These are phyloP conservation scores for Mechanitis messenoides DNA, from an alignment of 2,888 invertebrate species.

Conservation along the genomic window DNA sequence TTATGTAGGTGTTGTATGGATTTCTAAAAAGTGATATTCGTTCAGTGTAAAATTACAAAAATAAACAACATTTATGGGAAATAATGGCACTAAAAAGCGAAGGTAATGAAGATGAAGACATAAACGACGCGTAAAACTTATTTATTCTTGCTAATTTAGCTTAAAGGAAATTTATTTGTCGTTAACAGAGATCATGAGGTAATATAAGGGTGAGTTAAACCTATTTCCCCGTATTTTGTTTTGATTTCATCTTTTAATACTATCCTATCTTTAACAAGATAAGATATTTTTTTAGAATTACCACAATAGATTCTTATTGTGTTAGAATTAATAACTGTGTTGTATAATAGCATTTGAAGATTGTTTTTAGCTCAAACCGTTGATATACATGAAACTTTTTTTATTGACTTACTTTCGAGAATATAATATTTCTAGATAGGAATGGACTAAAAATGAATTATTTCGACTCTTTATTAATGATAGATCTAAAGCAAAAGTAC, in stretches of 20 bases:
- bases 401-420: too few relatives aligned
- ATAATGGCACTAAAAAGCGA: constrained; percentile 3
- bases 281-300: not conserved
- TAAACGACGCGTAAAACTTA: constrained; percentile 10
- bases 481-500: not conserved
- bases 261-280: not conserved
- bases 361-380: too few relatives aligned
- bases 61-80: constrained; percentile 3
- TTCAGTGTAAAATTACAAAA: not conserved
- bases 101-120: constrained; percentile 9
- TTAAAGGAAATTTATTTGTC: constrained; percentile 48
- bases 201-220: constrained; percentile 51
- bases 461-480: too few relatives aligned
- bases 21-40: not conserved
- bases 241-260: constrained; percentile 8
- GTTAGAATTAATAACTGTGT: too few relatives aligned
- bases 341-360: too few relatives aligned
- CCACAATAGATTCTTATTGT: too few relatives aligned
- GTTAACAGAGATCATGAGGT: constrained; percentile 50
- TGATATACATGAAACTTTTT: too few relatives aligned
- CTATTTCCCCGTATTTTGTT: constrained; percentile 43
- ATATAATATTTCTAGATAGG: too few relatives aligned
- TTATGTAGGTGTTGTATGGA: not conserved
- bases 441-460: too few relatives aligned
- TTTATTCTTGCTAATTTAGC: constrained; percentile 17